phyloP scores from a whole-genome alignment of 2,113 vertebrate species.

The Xenotilapia leptura region DNA sequence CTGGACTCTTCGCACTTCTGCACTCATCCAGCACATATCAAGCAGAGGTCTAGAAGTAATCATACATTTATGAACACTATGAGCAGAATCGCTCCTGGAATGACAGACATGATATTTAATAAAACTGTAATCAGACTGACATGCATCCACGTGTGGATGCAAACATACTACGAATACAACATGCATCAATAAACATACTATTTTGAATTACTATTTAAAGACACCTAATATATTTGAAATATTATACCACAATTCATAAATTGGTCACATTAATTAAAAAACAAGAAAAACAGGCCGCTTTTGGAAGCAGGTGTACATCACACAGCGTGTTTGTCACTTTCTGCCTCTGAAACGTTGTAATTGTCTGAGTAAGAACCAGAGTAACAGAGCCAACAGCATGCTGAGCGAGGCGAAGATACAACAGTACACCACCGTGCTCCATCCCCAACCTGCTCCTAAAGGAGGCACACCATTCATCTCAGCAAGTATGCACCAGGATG shows the following conservation, averaged over 20 bases:
- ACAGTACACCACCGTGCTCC: background rate
- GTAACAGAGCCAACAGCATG: background rate
- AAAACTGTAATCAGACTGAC: background rate
- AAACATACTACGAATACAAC: background rate
- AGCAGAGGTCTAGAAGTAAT: background rate
- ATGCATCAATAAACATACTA: background rate
- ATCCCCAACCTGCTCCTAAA: background rate
- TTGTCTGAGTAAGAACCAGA: constrained; percentile 2
- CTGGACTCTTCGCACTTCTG: background rate
- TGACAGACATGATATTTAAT: background rate
- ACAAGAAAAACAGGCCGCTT: background rate
- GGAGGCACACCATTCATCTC: background rate
- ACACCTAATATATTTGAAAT: background rate
- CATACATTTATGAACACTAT: background rate
- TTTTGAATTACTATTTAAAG: background rate
- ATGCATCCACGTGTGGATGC: background rate
- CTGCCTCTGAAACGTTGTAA: background rate
- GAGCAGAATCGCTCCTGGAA: background rate
- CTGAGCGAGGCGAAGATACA: background rate
- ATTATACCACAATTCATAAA: background rate
- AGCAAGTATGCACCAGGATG: background rate
- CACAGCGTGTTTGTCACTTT: background rate
- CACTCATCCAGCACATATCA: background rate
- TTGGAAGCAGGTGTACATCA: background rate
- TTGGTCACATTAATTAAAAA: background rate